Evolutionary conservation across 1,140 invertebrate genomes (phyloP), one percentile per base, ranked within the genome.

Genomic region (Agrypnia vestita): DNA sequence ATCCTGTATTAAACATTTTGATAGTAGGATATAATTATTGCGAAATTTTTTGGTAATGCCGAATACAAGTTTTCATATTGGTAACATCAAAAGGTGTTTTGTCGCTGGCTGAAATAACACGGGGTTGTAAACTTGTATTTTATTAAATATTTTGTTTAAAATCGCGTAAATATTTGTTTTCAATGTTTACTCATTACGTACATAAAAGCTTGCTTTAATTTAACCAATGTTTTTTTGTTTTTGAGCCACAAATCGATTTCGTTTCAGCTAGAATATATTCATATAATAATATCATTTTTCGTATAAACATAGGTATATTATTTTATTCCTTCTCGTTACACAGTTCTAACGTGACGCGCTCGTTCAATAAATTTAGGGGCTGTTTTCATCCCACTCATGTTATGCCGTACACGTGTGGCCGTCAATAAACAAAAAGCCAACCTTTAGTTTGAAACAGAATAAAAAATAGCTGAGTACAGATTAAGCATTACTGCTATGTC

Each of bases 71-170:
- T 56, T 56, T 56, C 76, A 59, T 8, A 72, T 78, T 53, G 49
- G 53, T 21, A 78, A 78, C 76, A 78, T 78, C 76, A 78, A 78
- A 71, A 78, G 62, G 15, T 59, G 76, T 61, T 51, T 59, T 64
- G 21, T 59, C 21, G 43, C 49, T 19, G 12, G 51, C 76, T 56
- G 17, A 47, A 78, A 56, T 59, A 78, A 56, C 62, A 13, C 64
- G 61, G 8, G 17, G 25, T 17, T 44, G 49, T 78, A 69, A 78
- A 72, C 76, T 35, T 56, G 44, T 55, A 49, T 71, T 77, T 59
- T 72, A 71, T 69, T 59, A 25, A 56, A 78, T 78, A 78, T 78
- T 78, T 78, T 78, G 64, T 78, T 78, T 78, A 67, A 72, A 78
- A 53, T 46, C 19, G 56, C 35, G 67, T 71, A 78, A 78, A 78